Evolutionary conservation across 2,113 vertebrate species (phyloP).

Genomic region (Aldabrachelys gigantea): DNA sequence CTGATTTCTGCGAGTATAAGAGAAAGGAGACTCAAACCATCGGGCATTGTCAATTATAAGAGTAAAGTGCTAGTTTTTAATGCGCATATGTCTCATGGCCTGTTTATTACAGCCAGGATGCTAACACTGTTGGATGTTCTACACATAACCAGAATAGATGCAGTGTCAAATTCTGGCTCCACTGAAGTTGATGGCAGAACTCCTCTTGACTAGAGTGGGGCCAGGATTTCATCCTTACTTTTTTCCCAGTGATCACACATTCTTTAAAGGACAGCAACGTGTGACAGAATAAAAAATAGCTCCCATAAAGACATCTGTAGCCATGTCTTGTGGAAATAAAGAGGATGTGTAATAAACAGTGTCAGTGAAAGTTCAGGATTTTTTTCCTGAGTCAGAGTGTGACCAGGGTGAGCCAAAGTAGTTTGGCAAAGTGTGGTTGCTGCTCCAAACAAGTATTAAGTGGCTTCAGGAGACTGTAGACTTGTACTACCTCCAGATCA

Average conservation of each 20-base stretch:
- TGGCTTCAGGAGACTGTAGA: background rate
- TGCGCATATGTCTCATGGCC: background rate
- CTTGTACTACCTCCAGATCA: background rate
- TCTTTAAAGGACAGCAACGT: slow-evolving; percentile 59
- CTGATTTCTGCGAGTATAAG: background rate
- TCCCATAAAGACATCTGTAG: slow-evolving; percentile 47
- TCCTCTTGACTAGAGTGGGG: slow-evolving; percentile 38
- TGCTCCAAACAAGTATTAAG: background rate
- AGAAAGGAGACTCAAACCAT: background rate
- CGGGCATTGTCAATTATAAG: slow-evolving; percentile 16
- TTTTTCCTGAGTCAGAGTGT: slow-evolving; percentile 5
- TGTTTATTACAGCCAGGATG: slow-evolving; percentile 9
- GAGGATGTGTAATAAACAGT: slow-evolving; percentile 13
- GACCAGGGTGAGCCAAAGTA: slow-evolving; percentile 12
- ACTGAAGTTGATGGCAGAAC: background rate
- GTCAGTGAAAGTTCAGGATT: background rate
- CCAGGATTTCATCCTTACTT: background rate
- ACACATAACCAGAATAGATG: slow-evolving; percentile 59
- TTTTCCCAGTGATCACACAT: slow-evolving; percentile 25
- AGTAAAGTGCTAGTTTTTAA: slow-evolving; percentile 38
- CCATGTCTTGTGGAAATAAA: background rate
- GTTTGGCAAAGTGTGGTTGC: slow-evolving; percentile 28
- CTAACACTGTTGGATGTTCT: slow-evolving; percentile 31
- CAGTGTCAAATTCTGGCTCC: slow-evolving; percentile 24
- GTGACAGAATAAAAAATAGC: slow-evolving; percentile 53